Percentiles rank a stretch among this genome's conserved stretches.
Evolutionary conservation across 1,140 invertebrate genomes (phyloP).

Genomic region (Agrilus planipennis): DNA sequence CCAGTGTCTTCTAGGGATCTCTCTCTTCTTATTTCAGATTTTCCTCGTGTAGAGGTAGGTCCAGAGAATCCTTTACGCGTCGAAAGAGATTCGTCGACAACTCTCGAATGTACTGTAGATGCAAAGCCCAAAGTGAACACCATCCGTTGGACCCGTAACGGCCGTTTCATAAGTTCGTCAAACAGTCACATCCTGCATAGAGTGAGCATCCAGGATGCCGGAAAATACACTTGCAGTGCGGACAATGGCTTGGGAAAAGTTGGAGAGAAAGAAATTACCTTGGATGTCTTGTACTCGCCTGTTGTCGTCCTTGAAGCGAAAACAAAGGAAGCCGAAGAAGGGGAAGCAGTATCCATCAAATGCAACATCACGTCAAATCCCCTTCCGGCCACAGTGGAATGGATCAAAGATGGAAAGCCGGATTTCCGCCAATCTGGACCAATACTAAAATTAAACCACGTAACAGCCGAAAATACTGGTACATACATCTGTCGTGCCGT

Average conservation of each 20-base stretch:
- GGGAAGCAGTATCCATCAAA: slow-evolving; percentile 65
- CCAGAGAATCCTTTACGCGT: slow-evolving; percentile 81
- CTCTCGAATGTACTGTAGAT: slow-evolving; percentile 75
- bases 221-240: slow-evolving; percentile 74
- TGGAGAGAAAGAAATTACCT: slow-evolving; percentile 65
- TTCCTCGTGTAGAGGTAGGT: slow-evolving; percentile 75
- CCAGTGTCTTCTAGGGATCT: no score
- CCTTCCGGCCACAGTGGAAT: slow-evolving; percentile 63
- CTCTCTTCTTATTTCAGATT: slow-evolving; percentile 73
- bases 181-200: slow-evolving; percentile 63
- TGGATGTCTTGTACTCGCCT: slow-evolving; percentile 80
- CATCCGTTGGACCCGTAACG: slow-evolving; percentile 72
- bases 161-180: slow-evolving; percentile 63
- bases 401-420: slow-evolving; percentile 72
- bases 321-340: slow-evolving; percentile 66
- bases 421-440: slow-evolving; percentile 73
- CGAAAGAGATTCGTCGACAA: slow-evolving; percentile 68
- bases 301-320: slow-evolving; percentile 65
- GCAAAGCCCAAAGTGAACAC: slow-evolving; percentile 73
- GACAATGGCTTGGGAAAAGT: slow-evolving; percentile 68
- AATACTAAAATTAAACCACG: slow-evolving; percentile 55
- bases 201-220: slow-evolving; percentile 69
- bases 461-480: slow-evolving; percentile 70
- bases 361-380: slow-evolving; percentile 85
- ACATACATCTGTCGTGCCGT: slow-evolving; percentile 77